phyloP scores from a whole-genome alignment of 2,113 vertebrate species.

The Sminthopsis crassicaudata region DNA sequence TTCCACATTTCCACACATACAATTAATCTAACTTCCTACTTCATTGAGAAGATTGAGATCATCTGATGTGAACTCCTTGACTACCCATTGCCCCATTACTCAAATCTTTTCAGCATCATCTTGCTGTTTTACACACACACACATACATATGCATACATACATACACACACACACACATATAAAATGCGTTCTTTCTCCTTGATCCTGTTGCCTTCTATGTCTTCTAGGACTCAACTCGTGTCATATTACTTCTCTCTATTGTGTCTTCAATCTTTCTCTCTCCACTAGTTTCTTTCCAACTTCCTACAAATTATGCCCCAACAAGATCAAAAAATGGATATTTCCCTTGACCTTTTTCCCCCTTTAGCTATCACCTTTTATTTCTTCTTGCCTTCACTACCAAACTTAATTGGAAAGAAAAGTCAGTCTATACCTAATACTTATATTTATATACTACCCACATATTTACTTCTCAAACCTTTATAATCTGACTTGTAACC shows the following conservation, averaged over 20 bases:
- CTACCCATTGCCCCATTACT: not conserved
- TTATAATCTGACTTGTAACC: not conserved
- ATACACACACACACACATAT: too few species aligned
- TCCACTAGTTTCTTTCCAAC: not conserved
- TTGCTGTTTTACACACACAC: too few species aligned
- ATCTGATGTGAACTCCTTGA: not conserved
- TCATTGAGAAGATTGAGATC: not conserved
- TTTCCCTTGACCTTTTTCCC: not conserved
- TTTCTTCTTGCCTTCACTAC: not conserved
- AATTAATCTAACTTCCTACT: not conserved
- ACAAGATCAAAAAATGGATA: not conserved
- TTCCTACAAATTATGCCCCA: not conserved
- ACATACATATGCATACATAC: too few species aligned
- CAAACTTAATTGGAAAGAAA: not conserved
- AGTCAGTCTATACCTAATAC: not conserved
- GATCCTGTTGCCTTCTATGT: too few species aligned
- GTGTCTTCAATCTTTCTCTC: not conserved
- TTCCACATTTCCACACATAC: not conserved
- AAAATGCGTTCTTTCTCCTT: not conserved
- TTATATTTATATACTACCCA: not conserved
- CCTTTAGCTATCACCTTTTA: not conserved
- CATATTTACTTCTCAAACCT: not conserved
- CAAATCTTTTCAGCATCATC: not conserved
- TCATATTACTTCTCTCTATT: not conserved
- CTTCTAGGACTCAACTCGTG: too few species aligned